Base-by-base conservation (phyloP, 2,888 invertebrate species). In the Digitonthophagus gazella region DNA sequence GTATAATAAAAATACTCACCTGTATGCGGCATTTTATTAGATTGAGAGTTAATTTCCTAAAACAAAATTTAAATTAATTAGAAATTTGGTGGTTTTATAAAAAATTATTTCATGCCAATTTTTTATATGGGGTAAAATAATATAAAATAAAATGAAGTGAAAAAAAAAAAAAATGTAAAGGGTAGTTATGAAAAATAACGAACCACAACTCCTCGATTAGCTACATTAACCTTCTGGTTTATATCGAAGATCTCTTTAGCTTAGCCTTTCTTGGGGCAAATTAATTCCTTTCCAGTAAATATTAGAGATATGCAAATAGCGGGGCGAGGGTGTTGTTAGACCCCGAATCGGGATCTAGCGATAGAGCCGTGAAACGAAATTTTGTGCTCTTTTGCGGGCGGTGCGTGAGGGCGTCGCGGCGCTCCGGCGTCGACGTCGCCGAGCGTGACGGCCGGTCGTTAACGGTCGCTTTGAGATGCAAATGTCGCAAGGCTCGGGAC, bases 371-470 rank as follows among this genome's bases (percentile, higher is more conserved):
- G 61, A 61, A 61, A 61, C 61, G 61, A 61, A 61, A 61, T 61
- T 61, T 61, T 61, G 61, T 61, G 61, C 61, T 61, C 61, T 61
- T 61, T 61, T 61, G 61, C 20, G 61, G 61, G 5, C n/a, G 11
- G 16, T 61, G 57, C 57, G 15, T 28, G 44, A 15, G 68, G 54
- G 44, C 54, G 58, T 44, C 16, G 58, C 44, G 68, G 19, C 20
- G 54, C 22, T 58, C 65, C 58, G 65, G 68, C 65, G 65, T 67
- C 67, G 67, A 68, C 73, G 74, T 72, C 71, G 70, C 73, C 69
- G 72, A 76, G 78, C 78, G 77, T 77, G 77, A 76, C 78, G 76
- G 67, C 71, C 68, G 73, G 75, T 77, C 76, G 77, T 78, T 78
- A 75, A 74, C 72, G 70, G 70, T 68, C 28, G 72, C 76, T 78